Evolutionary conservation across 2,888 invertebrate species (phyloP), one percentile per base, ranked within the genome.

Genomic region (Spialia ferax): DNA sequence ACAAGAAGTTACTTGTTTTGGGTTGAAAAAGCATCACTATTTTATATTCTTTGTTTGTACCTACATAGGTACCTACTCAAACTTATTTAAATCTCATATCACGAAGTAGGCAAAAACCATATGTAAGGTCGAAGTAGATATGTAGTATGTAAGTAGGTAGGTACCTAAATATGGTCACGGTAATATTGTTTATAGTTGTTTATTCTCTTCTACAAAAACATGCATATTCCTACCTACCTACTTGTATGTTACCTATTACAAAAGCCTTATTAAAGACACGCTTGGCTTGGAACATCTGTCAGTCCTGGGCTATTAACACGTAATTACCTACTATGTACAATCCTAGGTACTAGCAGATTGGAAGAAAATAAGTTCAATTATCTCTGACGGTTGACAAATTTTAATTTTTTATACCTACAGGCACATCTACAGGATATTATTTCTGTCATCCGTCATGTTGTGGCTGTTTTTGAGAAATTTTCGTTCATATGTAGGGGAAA

Each of bases 61-160:
- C 23, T n/a, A n/a, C n/a, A n/a, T n/a, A n/a, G n/a, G n/a, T n/a
- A n/a, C n/a, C n/a, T n/a, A n/a, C n/a, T n/a, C 42, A 8, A 15
- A 42, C 42, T 42, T 52, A 22, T n/a, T 57, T 13, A 57, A 35
- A 22, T 35, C n/a, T 57, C 11, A 38, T 42, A n/a, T 57, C 56
- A 54, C 32, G 48, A 63, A 32, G 23, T 56, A n/a, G n/a, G n/a
- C n/a, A n/a, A n/a, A n/a, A 45, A 63, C 55, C 42, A 55, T 54
- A 52, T 23, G 26, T 38, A 55, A 13, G 38, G 38, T 52, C n/a
- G n/a, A n/a, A n/a, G n/a, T n/a, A n/a, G n/a, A n/a, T n/a, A n/a
- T n/a, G n/a, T n/a, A n/a, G 32, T 63, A 45, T 15, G 42, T 42
- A 38, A 5, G n/a, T 56, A n/a, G 20, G 42, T 63, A 48, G 3